A percentile compares a stretch with the other conserved stretches of the same genome.
Evolutionary conservation across 53 echinoderm and acorn worm species (phyloP).

Genomic region (Holothuria leucospilota): DNA sequence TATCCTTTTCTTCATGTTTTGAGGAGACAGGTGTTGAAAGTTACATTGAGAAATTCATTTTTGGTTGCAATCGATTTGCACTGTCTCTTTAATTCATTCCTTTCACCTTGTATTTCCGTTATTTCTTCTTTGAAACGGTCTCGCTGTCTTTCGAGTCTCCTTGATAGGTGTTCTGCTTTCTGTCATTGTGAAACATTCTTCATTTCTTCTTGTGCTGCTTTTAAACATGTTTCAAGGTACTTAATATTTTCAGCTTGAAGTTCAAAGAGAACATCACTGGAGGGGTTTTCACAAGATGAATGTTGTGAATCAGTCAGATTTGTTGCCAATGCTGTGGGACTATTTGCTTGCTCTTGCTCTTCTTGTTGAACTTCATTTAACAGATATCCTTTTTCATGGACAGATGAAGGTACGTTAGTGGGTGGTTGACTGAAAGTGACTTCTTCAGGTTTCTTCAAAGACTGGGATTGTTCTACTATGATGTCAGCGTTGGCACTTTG

Average conservation of each 20-base stretch:
- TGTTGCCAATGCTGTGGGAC: too few relatives aligned
- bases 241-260: conserved; percentile 10
- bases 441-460: too few relatives aligned
- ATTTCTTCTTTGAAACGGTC: conserved; percentile 47
- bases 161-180: conserved; percentile 20
- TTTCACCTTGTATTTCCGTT: conserved; percentile 2
- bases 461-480: too few relatives aligned
- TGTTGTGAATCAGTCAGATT: too few relatives aligned
- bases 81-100: conserved; percentile 21
- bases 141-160: neutral
- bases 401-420: too few relatives aligned
- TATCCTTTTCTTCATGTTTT: conserved; percentile 56
- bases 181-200: conserved; percentile 23
- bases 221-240: conserved; percentile 16
- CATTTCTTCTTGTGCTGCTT: conserved; percentile 43
- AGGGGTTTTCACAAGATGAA: too few relatives aligned
- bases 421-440: too few relatives aligned
- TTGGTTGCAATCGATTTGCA: conserved; percentile 2
- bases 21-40: conserved; percentile 2
- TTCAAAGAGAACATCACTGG: too few relatives aligned
- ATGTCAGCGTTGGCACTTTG: too few relatives aligned
- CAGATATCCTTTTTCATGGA: too few relatives aligned
- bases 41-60: conserved; percentile 3
- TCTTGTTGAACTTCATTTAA: too few relatives aligned
- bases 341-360: too few relatives aligned